Conservation (phyloP, 2,888 invertebrate species). For the Diarsia rubi region DNA sequence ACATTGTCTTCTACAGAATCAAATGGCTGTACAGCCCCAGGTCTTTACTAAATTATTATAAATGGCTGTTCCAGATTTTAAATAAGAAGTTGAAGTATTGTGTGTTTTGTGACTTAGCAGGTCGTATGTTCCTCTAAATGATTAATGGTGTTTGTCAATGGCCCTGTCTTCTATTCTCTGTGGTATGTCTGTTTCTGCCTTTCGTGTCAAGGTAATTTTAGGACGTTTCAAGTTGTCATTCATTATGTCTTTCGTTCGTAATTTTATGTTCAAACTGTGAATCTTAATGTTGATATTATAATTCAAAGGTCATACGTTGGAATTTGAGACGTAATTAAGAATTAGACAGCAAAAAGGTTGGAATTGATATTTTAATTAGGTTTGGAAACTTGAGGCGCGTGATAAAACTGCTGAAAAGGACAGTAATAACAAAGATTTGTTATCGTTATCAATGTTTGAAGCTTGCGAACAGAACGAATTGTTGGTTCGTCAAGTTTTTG, state of each 20-base stretch:
- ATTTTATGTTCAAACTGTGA: constrained; percentile 10
- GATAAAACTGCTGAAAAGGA: not conserved
- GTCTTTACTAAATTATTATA: constrained; percentile 7
- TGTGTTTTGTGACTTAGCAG: not conserved
- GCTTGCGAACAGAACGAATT: not conserved
- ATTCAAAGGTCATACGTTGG: constrained; percentile 12
- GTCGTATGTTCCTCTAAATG: constrained; percentile 13
- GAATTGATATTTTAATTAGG: constrained; percentile 7
- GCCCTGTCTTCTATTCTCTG: not conserved
- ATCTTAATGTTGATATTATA: constrained; percentile 20
- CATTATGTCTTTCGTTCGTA: not conserved
- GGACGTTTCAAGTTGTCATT: constrained; percentile 25
- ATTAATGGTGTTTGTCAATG: constrained; percentile 35
- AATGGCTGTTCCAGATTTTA: constrained; percentile 7
- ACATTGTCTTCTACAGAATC: not conserved
- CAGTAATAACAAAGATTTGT: not conserved
- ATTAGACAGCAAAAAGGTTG: constrained; percentile 7
- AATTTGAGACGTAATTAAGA: constrained; percentile 17
- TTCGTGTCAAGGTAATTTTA: constrained; percentile 44
- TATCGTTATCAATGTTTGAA: not conserved
- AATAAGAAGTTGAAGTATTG: not conserved
- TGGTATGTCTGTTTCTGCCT: constrained; percentile 3
- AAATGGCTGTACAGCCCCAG: not conserved
- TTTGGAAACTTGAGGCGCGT: constrained; percentile 7
- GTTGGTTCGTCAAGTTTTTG: not conserved